A percentile compares a stretch with the other conserved stretches of the same genome.
Conservation (phyloP, 2,113 vertebrate genomes). For the Otocyon megalotis region DNA sequence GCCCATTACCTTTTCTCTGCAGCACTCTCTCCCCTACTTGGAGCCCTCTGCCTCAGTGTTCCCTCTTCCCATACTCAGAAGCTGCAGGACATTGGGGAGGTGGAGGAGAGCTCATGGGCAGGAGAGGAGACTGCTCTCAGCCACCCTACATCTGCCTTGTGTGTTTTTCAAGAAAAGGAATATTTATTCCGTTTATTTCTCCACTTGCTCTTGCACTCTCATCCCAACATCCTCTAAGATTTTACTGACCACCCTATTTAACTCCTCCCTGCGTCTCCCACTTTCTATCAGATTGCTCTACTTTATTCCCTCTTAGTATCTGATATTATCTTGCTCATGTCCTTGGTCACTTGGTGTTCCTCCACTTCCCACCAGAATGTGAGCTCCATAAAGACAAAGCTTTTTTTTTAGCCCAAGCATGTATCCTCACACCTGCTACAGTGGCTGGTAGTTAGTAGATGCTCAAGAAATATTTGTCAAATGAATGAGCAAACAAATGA, state of each 20-base stretch:
- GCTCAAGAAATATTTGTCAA: conserved; percentile 1
- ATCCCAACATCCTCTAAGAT: not conserved
- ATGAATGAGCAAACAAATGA: not conserved
- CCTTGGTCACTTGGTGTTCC: not conserved
- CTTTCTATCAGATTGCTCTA: not conserved
- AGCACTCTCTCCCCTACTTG: not conserved
- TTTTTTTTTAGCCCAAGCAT: not conserved
- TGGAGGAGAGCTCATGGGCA: not conserved
- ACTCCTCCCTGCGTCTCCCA: not conserved
- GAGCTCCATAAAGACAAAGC: not conserved
- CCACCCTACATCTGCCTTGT: not conserved
- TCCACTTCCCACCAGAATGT: not conserved
- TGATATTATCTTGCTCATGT: not conserved
- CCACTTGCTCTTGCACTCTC: not conserved
- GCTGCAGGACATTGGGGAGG: not conserved
- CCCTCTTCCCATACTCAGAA: not conserved
- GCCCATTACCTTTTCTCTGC: not conserved
- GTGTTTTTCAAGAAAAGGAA: not conserved
- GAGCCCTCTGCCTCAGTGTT: not conserved
- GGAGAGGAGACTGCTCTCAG: not conserved
- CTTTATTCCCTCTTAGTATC: not conserved
- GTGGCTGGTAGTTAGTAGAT: not conserved
- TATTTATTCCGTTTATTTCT: not conserved
- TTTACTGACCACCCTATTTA: not conserved
- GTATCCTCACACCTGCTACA: not conserved